phyloP scores from a whole-genome alignment of 1,140 invertebrate species.

The Danaus plexippus region DNA sequence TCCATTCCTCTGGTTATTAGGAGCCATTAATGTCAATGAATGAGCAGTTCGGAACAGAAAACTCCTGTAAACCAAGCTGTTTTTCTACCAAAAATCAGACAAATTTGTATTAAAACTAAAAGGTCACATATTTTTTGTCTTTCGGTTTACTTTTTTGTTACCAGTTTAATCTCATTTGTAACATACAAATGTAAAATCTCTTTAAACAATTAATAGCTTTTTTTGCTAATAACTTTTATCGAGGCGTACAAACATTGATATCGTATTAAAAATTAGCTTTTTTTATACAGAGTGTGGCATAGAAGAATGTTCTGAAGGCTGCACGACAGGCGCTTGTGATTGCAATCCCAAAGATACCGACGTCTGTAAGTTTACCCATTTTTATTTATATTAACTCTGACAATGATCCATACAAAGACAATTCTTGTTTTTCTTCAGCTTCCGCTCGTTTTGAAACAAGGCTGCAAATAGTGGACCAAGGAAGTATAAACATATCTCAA shows the following conservation, averaged over 20 bases:
- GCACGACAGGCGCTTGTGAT: conserved; percentile 47
- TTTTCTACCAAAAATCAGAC: too few relatives aligned
- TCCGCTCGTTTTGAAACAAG: conserved; percentile 56
- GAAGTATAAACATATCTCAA: conserved; percentile 48
- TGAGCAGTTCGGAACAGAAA: conserved; percentile 14
- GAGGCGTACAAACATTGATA: too few relatives aligned
- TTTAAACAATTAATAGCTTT: too few relatives aligned
- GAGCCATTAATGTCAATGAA: conserved; percentile 17
- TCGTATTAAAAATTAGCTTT: too few relatives aligned
- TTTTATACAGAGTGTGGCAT: conserved; percentile 53
- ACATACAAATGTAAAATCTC: too few relatives aligned
- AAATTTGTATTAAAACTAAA: too few relatives aligned
- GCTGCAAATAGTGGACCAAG: conserved; percentile 52
- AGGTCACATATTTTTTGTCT: too few relatives aligned
- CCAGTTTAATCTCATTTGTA: too few relatives aligned
- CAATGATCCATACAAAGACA: too few relatives aligned
- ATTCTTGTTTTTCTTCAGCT: conserved; percentile 27
- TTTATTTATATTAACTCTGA: not conserved
- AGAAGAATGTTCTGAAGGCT: conserved; percentile 56
- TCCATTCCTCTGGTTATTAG: conserved; percentile 12
- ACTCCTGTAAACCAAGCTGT: conserved; percentile 8
- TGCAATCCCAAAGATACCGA: conserved; percentile 55
- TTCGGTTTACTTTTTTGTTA: too few relatives aligned
- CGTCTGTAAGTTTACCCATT: conserved; percentile 36
- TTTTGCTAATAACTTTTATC: too few relatives aligned